Conservation (phyloP, 2,113 vertebrate genomes). For the Alaudala cheleensis region DNA sequence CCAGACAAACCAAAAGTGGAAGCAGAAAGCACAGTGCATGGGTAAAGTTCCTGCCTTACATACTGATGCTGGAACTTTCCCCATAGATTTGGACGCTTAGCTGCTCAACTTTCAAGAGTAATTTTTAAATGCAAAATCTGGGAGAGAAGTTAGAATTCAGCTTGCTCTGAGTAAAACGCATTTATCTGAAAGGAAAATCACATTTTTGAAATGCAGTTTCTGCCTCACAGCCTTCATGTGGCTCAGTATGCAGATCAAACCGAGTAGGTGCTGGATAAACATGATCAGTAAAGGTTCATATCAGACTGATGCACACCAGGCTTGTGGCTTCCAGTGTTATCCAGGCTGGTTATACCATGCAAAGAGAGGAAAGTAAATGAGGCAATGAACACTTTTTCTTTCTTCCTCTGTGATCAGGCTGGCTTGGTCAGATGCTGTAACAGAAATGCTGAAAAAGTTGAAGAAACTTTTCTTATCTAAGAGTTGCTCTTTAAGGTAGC, state of each 20-base stretch:
- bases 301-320: constrained; percentile 24
- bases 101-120: constrained; percentile 61
- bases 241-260: constrained; percentile 26
- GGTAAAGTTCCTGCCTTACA: background rate
- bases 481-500: background rate
- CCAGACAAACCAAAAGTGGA: background rate
- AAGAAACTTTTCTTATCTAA: constrained; percentile 31
- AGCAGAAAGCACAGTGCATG: background rate
- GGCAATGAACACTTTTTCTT: background rate
- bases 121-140: constrained; percentile 50
- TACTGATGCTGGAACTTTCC: background rate
- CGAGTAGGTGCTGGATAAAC: constrained; percentile 39
- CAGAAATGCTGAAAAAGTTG: constrained; percentile 9
- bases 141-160: constrained; percentile 47
- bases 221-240: constrained; percentile 58
- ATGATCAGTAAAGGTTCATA: constrained; percentile 43
- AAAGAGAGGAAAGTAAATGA: constrained; percentile 47
- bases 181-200: constrained; percentile 63
- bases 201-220: constrained; percentile 62
- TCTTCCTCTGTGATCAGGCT: background rate
- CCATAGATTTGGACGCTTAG: constrained; percentile 14
- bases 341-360: constrained; percentile 6
- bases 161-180: background rate
- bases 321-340: constrained; percentile 34
- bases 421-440: constrained; percentile 6